Conservation (phyloP, 1,140 invertebrate species). For the Samia ricini region DNA sequence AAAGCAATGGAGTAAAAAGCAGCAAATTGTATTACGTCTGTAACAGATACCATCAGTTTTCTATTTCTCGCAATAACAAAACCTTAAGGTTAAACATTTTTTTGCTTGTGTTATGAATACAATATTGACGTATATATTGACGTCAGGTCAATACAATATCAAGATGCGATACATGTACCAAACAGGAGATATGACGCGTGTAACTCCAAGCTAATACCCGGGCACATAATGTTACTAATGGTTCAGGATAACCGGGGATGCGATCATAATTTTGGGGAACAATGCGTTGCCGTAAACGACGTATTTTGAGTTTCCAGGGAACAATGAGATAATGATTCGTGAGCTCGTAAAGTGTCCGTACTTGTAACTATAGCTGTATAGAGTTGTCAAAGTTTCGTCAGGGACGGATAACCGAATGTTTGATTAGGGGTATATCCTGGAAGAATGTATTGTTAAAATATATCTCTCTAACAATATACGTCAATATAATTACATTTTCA, state of each 20-base stretch:
- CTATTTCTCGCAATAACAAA: no score
- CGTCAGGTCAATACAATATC: background rate
- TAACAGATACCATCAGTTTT: no score
- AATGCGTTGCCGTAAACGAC: constrained; percentile 47
- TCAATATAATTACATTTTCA: no score
- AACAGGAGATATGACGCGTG: constrained; percentile 33
- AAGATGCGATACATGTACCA: constrained; percentile 4
- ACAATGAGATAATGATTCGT: constrained; percentile 60
- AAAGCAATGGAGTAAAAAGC: no score
- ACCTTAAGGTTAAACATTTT: background rate
- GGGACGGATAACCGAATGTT: constrained; percentile 23
- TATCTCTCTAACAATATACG: background rate
- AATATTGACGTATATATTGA: background rate
- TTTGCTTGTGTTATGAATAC: background rate
- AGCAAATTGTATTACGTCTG: no score
- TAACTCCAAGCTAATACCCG: constrained; percentile 37
- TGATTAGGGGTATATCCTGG: constrained; percentile 24
- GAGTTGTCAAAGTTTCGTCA: constrained; percentile 37
- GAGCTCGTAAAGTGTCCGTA: constrained; percentile 42
- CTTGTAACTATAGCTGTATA: constrained; percentile 27
- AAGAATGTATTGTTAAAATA: background rate
- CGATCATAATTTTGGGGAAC: constrained; percentile 58
- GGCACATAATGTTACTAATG: constrained; percentile 54
- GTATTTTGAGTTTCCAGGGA: constrained; percentile 36
- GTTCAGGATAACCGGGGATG: constrained; percentile 44